phyloP scores from a whole-genome alignment of 2,888 invertebrate species.

The Pecten maximus region DNA sequence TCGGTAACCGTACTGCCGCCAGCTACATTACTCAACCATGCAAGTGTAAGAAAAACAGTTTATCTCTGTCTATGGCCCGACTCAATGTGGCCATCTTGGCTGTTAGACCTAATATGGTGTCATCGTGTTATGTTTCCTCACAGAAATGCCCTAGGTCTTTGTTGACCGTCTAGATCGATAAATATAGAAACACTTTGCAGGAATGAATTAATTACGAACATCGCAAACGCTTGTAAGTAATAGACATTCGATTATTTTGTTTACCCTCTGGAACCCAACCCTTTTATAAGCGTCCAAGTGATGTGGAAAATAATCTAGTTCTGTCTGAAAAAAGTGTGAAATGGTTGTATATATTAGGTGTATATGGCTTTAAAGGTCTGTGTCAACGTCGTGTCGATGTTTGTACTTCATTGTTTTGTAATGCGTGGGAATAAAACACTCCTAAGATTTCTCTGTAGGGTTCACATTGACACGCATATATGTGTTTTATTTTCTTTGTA shows the following conservation, averaged over 20 bases:
- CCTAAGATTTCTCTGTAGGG: neutral
- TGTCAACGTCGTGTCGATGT: neutral
- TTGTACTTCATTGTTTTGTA: neutral
- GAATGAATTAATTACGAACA: neutral
- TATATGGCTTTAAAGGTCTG: neutral
- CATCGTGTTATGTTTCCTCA: neutral
- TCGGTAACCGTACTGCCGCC: neutral
- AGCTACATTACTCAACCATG: neutral
- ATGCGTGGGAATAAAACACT: neutral
- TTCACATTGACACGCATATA: no score
- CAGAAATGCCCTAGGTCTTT: constrained; percentile 7
- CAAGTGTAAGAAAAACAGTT: constrained; percentile 33
- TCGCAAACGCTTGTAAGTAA: neutral
- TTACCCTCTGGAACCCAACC: neutral
- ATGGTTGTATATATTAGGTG: neutral
- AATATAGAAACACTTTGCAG: neutral
- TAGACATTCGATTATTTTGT: neutral
- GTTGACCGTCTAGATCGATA: constrained; percentile 27
- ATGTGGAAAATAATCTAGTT: neutral
- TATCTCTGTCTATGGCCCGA: neutral
- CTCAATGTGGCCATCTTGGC: neutral
- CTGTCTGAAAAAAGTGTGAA: neutral
- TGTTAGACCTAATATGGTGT: neutral
- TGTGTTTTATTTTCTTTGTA: no score
- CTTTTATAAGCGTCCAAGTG: neutral